Evolutionary conservation across 2,797 vertebrate genomes (phyloP).

Genomic region (Hydrocynus forskahlii): DNA sequence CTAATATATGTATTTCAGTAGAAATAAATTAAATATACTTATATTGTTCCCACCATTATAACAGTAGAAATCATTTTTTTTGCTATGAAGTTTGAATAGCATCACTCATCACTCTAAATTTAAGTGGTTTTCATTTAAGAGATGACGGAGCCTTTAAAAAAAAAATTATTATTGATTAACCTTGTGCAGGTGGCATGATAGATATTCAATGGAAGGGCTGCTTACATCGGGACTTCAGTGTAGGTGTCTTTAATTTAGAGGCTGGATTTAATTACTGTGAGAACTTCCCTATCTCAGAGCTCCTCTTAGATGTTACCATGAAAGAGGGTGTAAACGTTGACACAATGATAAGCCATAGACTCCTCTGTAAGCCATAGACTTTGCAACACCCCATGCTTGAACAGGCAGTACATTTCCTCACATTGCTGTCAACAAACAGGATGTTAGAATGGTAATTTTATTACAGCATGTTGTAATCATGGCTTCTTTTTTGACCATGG

Average conservation of each 20-base stretch:
- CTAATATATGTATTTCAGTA: too few relatives aligned
- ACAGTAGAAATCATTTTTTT: too few relatives aligned
- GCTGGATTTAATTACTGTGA: conserved; percentile 75
- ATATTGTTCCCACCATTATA: too few relatives aligned
- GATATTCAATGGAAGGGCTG: conserved; percentile 17
- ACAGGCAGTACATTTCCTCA: conserved; percentile 15
- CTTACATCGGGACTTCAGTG: conserved; percentile 68
- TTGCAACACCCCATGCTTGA: conserved; percentile 22
- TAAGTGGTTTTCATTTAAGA: conserved; percentile 53
- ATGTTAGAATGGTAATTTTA: not conserved
- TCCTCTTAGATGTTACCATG: conserved; percentile 73
- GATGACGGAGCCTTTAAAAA: conserved; percentile 44
- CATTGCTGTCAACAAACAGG: not conserved
- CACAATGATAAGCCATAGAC: conserved; percentile 56
- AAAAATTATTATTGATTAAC: conserved; percentile 58
- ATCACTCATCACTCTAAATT: too few relatives aligned
- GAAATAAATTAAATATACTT: too few relatives aligned
- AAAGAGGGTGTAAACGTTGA: conserved; percentile 66
- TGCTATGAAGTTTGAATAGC: too few relatives aligned
- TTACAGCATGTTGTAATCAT: not conserved
- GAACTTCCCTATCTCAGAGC: conserved; percentile 64
- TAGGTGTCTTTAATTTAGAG: conserved; percentile 78
- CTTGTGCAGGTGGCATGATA: conserved; percentile 57
- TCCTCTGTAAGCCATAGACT: conserved; percentile 22
- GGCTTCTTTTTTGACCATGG: not conserved